Conservation (phyloP, 1,140 invertebrate species). For the Marisa cornuarietis region DNA sequence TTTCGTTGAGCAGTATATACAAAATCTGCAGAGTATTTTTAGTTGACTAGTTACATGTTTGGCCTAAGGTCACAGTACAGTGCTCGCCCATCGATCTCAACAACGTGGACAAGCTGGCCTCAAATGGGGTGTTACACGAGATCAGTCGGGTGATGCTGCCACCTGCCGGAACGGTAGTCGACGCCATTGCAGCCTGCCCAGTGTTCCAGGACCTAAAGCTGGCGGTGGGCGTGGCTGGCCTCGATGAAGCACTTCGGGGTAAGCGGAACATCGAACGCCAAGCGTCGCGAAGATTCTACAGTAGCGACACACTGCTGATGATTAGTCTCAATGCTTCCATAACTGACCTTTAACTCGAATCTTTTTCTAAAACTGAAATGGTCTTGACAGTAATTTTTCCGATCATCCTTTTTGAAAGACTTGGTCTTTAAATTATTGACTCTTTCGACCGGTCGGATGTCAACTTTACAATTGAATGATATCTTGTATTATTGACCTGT, state of each 20-base stretch:
- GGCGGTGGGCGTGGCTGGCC: constrained; percentile 34
- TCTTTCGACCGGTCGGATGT: too few relatives aligned
- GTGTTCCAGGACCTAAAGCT: constrained; percentile 43
- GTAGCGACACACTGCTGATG: too few relatives aligned
- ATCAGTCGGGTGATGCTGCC: constrained; percentile 59
- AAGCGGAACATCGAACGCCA: not conserved
- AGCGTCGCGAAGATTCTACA: too few relatives aligned
- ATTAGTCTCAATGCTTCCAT: too few relatives aligned
- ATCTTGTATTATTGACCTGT: not conserved
- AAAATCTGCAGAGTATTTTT: not conserved
- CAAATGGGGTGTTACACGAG: constrained; percentile 61
- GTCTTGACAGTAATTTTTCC: too few relatives aligned
- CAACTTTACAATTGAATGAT: too few relatives aligned
- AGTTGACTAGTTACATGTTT: not conserved
- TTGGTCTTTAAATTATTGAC: too few relatives aligned
- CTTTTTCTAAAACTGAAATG: too few relatives aligned
- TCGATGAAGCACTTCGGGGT: constrained; percentile 36
- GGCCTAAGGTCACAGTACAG: constrained; percentile 22
- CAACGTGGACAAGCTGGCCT: constrained; percentile 52
- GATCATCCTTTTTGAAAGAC: too few relatives aligned
- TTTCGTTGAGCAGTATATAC: not conserved
- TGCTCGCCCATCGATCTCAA: constrained; percentile 25
- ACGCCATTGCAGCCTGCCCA: constrained; percentile 47
- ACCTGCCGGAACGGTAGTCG: constrained; percentile 54
- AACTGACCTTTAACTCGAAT: too few relatives aligned